Evolutionary conservation across 2,113 vertebrate genomes (phyloP).

Genomic region (Rhodinocichla rosea): DNA sequence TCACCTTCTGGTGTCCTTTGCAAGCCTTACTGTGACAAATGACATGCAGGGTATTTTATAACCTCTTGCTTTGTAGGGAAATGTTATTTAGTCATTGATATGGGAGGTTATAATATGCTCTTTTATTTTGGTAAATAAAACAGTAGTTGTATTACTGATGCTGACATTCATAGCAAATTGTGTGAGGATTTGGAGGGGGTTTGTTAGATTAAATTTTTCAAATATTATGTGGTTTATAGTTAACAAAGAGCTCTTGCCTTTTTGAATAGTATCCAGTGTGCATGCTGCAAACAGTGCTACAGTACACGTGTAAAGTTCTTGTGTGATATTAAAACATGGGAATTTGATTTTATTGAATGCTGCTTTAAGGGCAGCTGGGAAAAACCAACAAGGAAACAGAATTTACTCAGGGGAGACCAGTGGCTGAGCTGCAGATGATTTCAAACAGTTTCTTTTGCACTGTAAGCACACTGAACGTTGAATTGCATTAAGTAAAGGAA

Average conservation of each 20-base stretch:
- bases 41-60: not conserved
- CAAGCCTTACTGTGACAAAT: not conserved
- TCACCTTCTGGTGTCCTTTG: slow-evolving; percentile 45
- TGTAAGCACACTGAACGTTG: not conserved
- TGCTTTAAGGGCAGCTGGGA: not conserved
- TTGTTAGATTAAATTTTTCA: not conserved
- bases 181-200: not conserved
- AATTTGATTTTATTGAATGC: not conserved
- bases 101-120: not conserved
- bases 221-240: not conserved
- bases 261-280: not conserved
- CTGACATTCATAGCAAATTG: not conserved
- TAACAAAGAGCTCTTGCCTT: not conserved
- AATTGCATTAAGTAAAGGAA: not conserved
- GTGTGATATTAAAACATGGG: not conserved
- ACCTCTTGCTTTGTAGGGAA: not conserved
- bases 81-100: not conserved
- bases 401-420: not conserved
- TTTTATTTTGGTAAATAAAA: not conserved
- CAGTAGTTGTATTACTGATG: not conserved
- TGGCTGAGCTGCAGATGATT: not conserved
- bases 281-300: not conserved
- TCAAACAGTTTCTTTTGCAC: not conserved
- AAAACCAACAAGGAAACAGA: not conserved
- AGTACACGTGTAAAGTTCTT: not conserved